These are phyloP conservation scores for Dreissena rostriformis DNA, from an alignment of 1,140 invertebrate species.

Conservation along the genomic window DNA sequence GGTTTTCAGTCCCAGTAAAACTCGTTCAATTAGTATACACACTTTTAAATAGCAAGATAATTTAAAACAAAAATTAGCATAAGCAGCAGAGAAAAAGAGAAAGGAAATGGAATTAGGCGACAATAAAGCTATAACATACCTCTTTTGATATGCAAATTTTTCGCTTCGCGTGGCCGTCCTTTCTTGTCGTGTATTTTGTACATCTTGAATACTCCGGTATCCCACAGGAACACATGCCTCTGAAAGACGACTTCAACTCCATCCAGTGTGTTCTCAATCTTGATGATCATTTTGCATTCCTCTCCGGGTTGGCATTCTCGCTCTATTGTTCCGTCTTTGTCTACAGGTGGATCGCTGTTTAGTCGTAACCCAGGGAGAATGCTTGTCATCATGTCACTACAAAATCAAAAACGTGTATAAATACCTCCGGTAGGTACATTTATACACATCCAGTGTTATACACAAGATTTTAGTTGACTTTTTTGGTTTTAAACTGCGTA, in stretches of 20 bases:
- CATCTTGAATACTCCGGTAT: slow-evolving; percentile 29
- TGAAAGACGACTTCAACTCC: not conserved
- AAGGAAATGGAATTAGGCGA: not conserved
- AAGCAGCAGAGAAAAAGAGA: not conserved
- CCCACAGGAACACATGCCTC: slow-evolving; percentile 22
- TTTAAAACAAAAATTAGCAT: not conserved
- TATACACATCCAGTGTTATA: not conserved
- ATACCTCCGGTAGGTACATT: not conserved
- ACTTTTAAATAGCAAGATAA: not conserved
- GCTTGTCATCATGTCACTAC: slow-evolving; percentile 5
- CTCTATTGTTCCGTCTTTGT: not conserved
- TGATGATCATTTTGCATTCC: not conserved
- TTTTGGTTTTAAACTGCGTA: not conserved
- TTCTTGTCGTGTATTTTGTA: not conserved
- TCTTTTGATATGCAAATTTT: not conserved
- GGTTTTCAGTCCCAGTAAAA: not conserved
- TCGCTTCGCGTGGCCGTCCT: not conserved
- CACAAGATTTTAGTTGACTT: not conserved
- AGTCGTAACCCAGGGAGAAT: slow-evolving; percentile 15
- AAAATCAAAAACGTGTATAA: not conserved
- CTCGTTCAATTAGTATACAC: not conserved
- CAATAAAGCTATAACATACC: not conserved
- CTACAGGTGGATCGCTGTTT: not conserved
- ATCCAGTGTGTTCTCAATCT: not conserved
- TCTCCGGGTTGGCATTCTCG: not conserved